Base-by-base conservation (phyloP, 2,888 invertebrate species). In the Apamea crenata region DNA sequence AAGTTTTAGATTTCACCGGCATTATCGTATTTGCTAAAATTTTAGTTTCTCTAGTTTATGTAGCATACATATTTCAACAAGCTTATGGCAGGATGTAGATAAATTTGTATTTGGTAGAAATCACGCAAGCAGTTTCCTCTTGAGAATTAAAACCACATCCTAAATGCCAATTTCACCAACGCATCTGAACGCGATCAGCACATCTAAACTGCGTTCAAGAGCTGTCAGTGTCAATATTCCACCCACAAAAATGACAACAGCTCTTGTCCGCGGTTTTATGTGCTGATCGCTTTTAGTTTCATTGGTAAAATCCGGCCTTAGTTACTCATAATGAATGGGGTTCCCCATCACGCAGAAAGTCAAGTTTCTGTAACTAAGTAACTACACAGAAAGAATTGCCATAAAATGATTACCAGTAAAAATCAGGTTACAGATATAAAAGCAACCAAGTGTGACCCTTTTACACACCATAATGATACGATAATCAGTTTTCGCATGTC, bases 401-500 rank as follows among this genome's bases (percentile, higher is more conserved):
- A 44, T 44, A 50, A 50, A 29, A 50, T 44, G 5, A 2, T 25
- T 8, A 12, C 1, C 1, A 32, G 16, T 25, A 18, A 81, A 25
- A 74, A 77, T n/a, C 25, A 67, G 29, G 53, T 61, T n/a, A 61
- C 18, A 74, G n/a, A 65, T 56, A 47, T 74, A 72, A 53, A 71
- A 70, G 12, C 70, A 85, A 78, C 71, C 36, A 66, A 47, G 65
- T 70, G 67, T 73, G 66, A 75, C 74, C 80, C 53, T 77, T 82
- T 71, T 77, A 44, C 67, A 80, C 66, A 67, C 36, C 53, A 73
- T 82, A 80, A 83, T 78, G 69, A 78, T 71, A 71, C 69, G 40
- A 65, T 80, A 67, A 70, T 86, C 67, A 78, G 66, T 80, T 83
- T 76, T 85, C 85, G 78, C 83, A 84, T 81, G 81, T 76, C 79